These are phyloP conservation scores for Glossosoma conforme DNA, from an alignment of 1,140 invertebrate species.

Conservation along the genomic window DNA sequence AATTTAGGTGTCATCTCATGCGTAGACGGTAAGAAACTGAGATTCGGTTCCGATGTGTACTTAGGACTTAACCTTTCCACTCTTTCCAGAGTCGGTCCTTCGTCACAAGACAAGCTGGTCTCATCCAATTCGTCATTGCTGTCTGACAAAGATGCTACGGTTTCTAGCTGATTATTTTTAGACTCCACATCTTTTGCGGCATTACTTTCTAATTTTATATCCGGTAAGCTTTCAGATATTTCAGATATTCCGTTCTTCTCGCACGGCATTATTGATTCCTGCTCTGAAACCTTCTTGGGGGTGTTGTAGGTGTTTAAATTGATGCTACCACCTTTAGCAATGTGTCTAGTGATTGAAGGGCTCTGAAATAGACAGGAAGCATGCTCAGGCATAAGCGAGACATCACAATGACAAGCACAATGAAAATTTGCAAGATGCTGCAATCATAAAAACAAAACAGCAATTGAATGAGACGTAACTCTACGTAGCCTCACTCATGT, in stretches of 20 bases:
- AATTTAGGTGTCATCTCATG: slow-evolving; percentile 43
- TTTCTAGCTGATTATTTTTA: slow-evolving; percentile 1
- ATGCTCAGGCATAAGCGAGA: slow-evolving; percentile 26
- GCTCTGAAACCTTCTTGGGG: background rate
- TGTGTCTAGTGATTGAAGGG: slow-evolving; percentile 15
- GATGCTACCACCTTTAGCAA: slow-evolving; percentile 3
- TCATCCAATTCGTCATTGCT: slow-evolving; percentile 12
- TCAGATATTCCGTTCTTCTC: too few relatives aligned
- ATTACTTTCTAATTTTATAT: background rate
- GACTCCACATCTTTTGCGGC: background rate
- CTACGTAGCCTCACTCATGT: too few relatives aligned
- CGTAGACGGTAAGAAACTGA: slow-evolving; percentile 38
- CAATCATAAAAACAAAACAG: too few relatives aligned
- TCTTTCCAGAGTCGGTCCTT: slow-evolving; percentile 37
- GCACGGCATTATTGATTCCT: background rate
- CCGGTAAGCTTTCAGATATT: too few relatives aligned
- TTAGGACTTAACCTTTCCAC: slow-evolving; percentile 42
- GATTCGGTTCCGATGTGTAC: slow-evolving; percentile 47
- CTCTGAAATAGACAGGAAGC: slow-evolving; percentile 26
- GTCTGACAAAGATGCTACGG: slow-evolving; percentile 4
- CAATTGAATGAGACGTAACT: too few relatives aligned
- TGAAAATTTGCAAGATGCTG: too few relatives aligned
- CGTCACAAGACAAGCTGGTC: slow-evolving; percentile 26
- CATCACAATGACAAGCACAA: slow-evolving; percentile 14
- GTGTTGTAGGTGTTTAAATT: background rate